Evolutionary conservation across 2,888 invertebrate genomes (phyloP).

Genomic region (Melanchra persicariae): DNA sequence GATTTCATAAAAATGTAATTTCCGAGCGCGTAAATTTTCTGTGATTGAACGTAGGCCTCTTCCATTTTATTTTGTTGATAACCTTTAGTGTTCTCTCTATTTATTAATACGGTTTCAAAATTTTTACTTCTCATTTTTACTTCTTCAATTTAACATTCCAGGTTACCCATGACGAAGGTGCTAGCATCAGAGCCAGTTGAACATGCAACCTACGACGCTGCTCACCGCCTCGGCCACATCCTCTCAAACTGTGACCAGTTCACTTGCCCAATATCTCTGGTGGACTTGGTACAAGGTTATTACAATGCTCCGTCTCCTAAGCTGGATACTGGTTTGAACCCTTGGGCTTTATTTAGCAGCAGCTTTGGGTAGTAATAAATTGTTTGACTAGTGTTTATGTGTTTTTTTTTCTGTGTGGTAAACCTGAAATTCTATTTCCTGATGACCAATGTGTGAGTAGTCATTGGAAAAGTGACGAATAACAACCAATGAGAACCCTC

Average conservation of each 20-base stretch:
- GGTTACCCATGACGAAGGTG: slow-evolving; percentile 92
- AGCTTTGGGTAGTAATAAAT: slow-evolving; percentile 67
- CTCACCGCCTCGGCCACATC: slow-evolving; percentile 87
- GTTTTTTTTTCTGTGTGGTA: background rate
- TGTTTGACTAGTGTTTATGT: background rate
- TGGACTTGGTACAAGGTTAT: slow-evolving; percentile 93
- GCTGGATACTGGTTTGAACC: slow-evolving; percentile 74
- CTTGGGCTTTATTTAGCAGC: slow-evolving; percentile 85
- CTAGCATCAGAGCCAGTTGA: slow-evolving; percentile 92
- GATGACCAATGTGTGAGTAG: no score
- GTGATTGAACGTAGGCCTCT: no score
- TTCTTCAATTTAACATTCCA: slow-evolving; percentile 83
- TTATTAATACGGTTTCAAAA: no score
- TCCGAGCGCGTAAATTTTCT: no score
- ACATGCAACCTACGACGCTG: slow-evolving; percentile 92
- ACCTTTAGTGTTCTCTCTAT: no score
- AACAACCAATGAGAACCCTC: no score
- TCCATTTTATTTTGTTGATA: no score
- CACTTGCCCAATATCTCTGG: slow-evolving; percentile 93
- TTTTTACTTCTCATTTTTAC: no score
- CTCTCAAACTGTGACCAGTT: slow-evolving; percentile 91
- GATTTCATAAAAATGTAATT: no score
- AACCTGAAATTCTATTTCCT: background rate
- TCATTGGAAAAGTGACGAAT: background rate
- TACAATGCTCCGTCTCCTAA: slow-evolving; percentile 85